Conservation (phyloP, 2,113 vertebrate species). For the Sorex fumeus region DNA sequence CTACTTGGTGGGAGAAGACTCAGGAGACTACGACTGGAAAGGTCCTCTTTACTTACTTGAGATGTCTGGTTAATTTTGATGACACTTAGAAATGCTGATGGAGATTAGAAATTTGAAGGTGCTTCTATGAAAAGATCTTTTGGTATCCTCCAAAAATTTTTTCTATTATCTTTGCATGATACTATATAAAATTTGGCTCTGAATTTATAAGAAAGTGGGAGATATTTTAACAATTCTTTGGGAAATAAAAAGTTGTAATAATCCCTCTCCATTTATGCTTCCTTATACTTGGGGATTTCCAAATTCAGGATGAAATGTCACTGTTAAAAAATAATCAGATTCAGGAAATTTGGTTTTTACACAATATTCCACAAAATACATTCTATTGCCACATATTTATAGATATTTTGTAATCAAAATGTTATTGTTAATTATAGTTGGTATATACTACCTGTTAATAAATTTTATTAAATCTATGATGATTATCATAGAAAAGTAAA, state of each 20-base stretch:
- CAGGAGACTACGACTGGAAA: too few relatives aligned
- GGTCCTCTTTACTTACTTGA: neutral
- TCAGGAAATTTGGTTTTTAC: neutral
- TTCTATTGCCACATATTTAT: slow-evolving; percentile 22
- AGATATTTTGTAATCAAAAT: slow-evolving; percentile 35
- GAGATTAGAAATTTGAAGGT: slow-evolving; percentile 9
- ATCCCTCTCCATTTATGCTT: neutral
- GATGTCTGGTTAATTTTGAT: too few relatives aligned
- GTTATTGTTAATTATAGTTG: neutral
- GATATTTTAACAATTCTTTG: neutral
- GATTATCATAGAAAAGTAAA: neutral
- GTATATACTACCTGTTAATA: neutral
- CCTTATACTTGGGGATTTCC: slow-evolving; percentile 55
- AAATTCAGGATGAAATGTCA: slow-evolving; percentile 47
- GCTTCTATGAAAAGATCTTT: neutral
- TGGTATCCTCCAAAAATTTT: neutral
- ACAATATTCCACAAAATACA: neutral
- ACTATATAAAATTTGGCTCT: slow-evolving; percentile 22
- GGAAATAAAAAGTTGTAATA: slow-evolving; percentile 25
- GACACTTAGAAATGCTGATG: neutral
- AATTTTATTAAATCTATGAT: slow-evolving; percentile 41
- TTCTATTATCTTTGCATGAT: neutral
- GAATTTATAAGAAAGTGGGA: neutral
- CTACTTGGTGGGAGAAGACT: too few relatives aligned
- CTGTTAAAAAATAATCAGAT: slow-evolving; percentile 54